Base-by-base conservation (phyloP, 2,888 invertebrate species). In the Torymus tubicola region DNA sequence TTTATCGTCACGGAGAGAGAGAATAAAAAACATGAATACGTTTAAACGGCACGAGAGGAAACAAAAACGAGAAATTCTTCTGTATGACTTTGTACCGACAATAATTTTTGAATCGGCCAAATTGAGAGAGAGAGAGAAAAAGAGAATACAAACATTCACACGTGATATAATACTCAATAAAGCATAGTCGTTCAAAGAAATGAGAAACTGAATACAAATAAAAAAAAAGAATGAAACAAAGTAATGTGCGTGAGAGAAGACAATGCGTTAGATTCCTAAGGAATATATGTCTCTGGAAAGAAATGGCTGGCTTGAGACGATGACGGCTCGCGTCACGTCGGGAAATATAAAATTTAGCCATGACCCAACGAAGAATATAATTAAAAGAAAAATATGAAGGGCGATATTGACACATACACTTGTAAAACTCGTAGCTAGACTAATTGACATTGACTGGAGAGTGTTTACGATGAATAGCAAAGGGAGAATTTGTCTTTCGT, bases 391-490 rank as follows among this genome's bases (percentile, higher is more conserved):
- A 42, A 42, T 42, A 42, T 42, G 42, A 42, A 61, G 68, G 69
- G 67, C 71, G 73, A 61, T 72, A 78, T 67, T 42, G 42, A 42
- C 70, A 76, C 67, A 77, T 64, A 82, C 82, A 84, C 83, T 82
- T 85, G 84, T 85, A 84, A 84, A 84, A 83, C 77, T 84, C 84
- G 84, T 84, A 85, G 83, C 81, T 85, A 86, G 86, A 83, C 84
- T 86, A 85, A 85, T 84, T 81, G 84, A 85, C 83, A 84, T 84
- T 81, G 85, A 86, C 84, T 84, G 84, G 81, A 84, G 81, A 84
- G 81, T 80, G 81, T 83, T 42, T 79, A 82, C 76, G 75, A 80
- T 82, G 42, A 75, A 82, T 82, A 57, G 74, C 71, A 65, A 70
- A 77, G 55, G 64, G 65, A 79, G 77, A 80, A 42, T 42, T 73